These are phyloP conservation scores for Chelmon rostratus DNA, from an alignment of 2,797 vertebrate species.

Conservation along the genomic window DNA sequence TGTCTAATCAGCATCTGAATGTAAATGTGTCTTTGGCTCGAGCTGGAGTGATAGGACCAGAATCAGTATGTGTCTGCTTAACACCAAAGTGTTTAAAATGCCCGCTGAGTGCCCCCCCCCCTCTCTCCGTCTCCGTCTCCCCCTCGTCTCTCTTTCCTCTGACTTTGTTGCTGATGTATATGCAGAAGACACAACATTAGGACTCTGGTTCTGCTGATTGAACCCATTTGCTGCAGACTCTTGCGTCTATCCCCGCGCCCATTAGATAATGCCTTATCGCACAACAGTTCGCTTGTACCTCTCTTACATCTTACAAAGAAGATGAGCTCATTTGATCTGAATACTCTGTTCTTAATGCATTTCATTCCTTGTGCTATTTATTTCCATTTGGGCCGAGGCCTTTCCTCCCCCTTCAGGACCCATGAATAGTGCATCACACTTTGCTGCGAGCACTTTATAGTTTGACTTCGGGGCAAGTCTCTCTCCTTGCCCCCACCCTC, in stretches of 20 bases:
- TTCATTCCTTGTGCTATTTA: slow-evolving; percentile 62
- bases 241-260: slow-evolving; percentile 64
- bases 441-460: slow-evolving; percentile 63
- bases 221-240: slow-evolving; percentile 79
- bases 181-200: slow-evolving; percentile 74
- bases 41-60: slow-evolving; percentile 66
- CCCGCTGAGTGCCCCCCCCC: slow-evolving; percentile 66
- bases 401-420: slow-evolving; percentile 67
- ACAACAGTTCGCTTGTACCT: slow-evolving; percentile 69
- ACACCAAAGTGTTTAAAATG: slow-evolving; percentile 81
- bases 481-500: slow-evolving; percentile 24
- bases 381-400: slow-evolving; percentile 72
- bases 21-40: slow-evolving; percentile 74
- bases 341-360: slow-evolving; percentile 70
- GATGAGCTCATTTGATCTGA: slow-evolving; percentile 75
- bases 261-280: slow-evolving; percentile 76
- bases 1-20: slow-evolving; percentile 78
- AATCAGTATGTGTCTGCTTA: slow-evolving; percentile 79
- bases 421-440: slow-evolving; percentile 77
- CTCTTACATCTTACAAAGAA: slow-evolving; percentile 50
- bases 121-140: slow-evolving; percentile 29
- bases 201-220: slow-evolving; percentile 84
- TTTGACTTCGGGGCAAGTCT: slow-evolving; percentile 69
- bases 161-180: slow-evolving; percentile 67
- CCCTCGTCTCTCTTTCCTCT: slow-evolving; percentile 33